Evolutionary conservation across 2,888 invertebrate species (phyloP), one percentile per base, ranked within the genome.

Genomic region (Agrotis segetum): DNA sequence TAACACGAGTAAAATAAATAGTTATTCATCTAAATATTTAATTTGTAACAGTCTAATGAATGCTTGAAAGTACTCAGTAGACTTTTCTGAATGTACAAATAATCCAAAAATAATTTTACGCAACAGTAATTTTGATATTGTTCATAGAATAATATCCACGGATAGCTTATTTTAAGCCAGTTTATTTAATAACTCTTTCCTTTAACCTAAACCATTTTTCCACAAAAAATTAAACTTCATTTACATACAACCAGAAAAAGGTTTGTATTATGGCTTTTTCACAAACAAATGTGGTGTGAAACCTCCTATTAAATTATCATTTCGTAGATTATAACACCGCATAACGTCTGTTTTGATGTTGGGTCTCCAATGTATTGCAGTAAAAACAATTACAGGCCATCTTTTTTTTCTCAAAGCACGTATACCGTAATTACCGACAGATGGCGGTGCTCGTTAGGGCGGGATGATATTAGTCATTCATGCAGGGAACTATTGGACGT

Each of bases 391-490:
- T 92, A 93, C 87, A 82, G 59, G 79, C 79, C 79, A 83, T 81
- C 85, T 74, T 40, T 92, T 94, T 73, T 94, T 94, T 90, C 86
- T 83, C 90, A 79, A 84, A 88, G 90, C 93, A 92, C 91, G 91
- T 91, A 89, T 82, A 79, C 24, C 79, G 92, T 93, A 93, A 95
- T 95, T 95, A 94, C 91, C 77, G 77, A 81, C 95, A 94, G 95
- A 93, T 94, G 95, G 90, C 93, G 92, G 77, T 83, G 84, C 89
- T 92, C 93, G 92, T 94, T 94, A 93, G 91, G 86, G 71, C 59
- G 82, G 80, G 79, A 71, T 82, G 79, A 76, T 76, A 87, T 87
- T 86, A 88, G 81, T 88, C 85, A 88, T 88, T 87, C 83, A 85
- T 86, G 60, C 24, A 70, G 71, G 76, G 77, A 79, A 79, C 79